Evolutionary conservation across 2,888 invertebrate species (phyloP).

Genomic region (Volucella inflata): DNA sequence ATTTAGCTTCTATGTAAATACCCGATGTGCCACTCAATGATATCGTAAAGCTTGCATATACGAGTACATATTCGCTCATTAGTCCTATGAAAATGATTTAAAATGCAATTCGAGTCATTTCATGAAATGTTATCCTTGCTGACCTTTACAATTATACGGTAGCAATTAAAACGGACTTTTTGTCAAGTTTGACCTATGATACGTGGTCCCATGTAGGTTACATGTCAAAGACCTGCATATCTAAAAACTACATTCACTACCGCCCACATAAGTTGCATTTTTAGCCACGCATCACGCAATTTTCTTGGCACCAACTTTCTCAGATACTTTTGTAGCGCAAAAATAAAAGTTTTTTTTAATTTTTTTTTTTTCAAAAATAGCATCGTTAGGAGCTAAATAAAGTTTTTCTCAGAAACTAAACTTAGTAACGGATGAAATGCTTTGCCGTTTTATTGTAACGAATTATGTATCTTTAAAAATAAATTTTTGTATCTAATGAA

Average conservation of each 20-base stretch:
- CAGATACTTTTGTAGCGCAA: conserved; percentile 28
- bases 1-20: no score
- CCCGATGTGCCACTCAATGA: no score
- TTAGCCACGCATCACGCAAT: conserved; percentile 57
- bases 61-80: no score
- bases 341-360: not conserved
- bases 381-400: conserved; percentile 43
- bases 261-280: conserved; percentile 57
- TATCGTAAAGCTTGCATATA: no score
- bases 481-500: conserved; percentile 34
- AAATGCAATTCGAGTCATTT: no score
- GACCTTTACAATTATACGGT: no score
- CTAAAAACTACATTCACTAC: conserved; percentile 1
- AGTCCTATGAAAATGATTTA: no score
- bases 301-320: conserved; percentile 47
- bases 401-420: conserved; percentile 50
- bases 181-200: not conserved
- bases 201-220: conserved; percentile 48
- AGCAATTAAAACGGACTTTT: not conserved
- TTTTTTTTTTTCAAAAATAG: conserved; percentile 32
- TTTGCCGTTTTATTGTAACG: conserved; percentile 36
- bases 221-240: conserved; percentile 34
- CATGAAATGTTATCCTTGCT: no score
- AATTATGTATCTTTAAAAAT: conserved; percentile 58
- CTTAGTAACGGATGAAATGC: conserved; percentile 21